These are phyloP conservation scores for Natrix natrix DNA, from an alignment of 2,797 vertebrate genomes.

Conservation along the genomic window DNA sequence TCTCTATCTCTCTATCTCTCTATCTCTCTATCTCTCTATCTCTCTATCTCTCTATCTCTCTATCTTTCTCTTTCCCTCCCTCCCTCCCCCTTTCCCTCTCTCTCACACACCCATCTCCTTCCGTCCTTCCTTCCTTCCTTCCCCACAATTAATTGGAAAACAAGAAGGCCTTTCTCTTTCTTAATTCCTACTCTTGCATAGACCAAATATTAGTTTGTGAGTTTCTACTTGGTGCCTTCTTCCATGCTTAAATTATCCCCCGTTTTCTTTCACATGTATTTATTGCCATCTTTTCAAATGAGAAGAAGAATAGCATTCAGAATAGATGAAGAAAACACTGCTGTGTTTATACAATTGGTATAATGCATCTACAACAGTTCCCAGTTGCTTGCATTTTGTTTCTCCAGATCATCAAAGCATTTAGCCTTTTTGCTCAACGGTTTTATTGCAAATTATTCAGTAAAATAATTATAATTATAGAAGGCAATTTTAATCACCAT, in stretches of 20 bases:
- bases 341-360: not conserved
- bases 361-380: no score
- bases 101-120: no score
- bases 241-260: not conserved
- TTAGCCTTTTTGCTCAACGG: not conserved
- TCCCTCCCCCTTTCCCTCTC: no score
- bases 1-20: no score
- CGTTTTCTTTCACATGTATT: not conserved
- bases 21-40: no score
- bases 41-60: no score
- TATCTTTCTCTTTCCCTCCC: accelerated
- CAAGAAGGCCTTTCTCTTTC: not conserved
- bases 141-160: not conserved
- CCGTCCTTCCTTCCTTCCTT: not conserved
- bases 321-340: not conserved
- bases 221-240: not conserved
- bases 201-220: not conserved
- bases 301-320: not conserved
- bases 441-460: not conserved
- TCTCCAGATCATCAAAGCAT: not conserved
- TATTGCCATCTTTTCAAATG: not conserved
- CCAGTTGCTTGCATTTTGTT: not conserved
- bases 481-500: constrained; percentile 1
- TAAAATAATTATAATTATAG: not conserved
- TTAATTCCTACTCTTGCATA: not conserved